Evolutionary conservation across 2,113 vertebrate species (phyloP).

Genomic region (Megaleporinus macrocephalus): DNA sequence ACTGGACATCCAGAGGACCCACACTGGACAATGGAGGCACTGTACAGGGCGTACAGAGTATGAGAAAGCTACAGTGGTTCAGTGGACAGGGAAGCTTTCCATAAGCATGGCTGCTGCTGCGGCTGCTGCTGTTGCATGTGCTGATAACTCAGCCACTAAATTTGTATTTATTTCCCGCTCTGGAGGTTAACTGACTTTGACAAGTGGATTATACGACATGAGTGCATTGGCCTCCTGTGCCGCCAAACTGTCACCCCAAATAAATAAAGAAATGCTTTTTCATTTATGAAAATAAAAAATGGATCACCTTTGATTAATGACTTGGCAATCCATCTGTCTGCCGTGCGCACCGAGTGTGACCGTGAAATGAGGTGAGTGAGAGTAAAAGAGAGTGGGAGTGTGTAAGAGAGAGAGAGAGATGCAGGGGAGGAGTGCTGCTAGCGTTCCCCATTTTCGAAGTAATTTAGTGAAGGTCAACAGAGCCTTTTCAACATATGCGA

Average conservation of each 20-base stretch:
- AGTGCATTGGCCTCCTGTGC: slow-evolving; percentile 52
- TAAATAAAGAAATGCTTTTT: slow-evolving; percentile 65
- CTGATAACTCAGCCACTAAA: slow-evolving; percentile 51
- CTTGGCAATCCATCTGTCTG: slow-evolving; percentile 60
- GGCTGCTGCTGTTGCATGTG: slow-evolving; percentile 11
- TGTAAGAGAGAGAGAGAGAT: slow-evolving; percentile 26
- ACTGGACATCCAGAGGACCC: background rate
- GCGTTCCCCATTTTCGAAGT: slow-evolving; percentile 57
- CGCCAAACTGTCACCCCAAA: slow-evolving; percentile 57
- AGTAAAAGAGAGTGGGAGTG: slow-evolving; percentile 42
- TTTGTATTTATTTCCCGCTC: slow-evolving; percentile 44
- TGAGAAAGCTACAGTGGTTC: background rate
- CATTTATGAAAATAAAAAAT: slow-evolving; percentile 51
- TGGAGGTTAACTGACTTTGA: slow-evolving; percentile 63
- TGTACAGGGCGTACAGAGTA: background rate
- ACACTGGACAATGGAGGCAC: background rate
- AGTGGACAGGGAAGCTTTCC: background rate
- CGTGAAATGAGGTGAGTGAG: slow-evolving; percentile 51
- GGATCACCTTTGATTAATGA: slow-evolving; percentile 66
- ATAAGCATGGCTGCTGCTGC: background rate
- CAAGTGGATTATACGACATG: slow-evolving; percentile 66
- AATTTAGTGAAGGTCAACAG: slow-evolving; percentile 57
- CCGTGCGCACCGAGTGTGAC: slow-evolving; percentile 46
- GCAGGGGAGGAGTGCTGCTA: slow-evolving; percentile 31
- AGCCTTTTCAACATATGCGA: slow-evolving; percentile 57